Evolutionary conservation across 2,888 invertebrate species (phyloP), one percentile per base, ranked within the genome.

Genomic region (Creontiades dilutus): DNA sequence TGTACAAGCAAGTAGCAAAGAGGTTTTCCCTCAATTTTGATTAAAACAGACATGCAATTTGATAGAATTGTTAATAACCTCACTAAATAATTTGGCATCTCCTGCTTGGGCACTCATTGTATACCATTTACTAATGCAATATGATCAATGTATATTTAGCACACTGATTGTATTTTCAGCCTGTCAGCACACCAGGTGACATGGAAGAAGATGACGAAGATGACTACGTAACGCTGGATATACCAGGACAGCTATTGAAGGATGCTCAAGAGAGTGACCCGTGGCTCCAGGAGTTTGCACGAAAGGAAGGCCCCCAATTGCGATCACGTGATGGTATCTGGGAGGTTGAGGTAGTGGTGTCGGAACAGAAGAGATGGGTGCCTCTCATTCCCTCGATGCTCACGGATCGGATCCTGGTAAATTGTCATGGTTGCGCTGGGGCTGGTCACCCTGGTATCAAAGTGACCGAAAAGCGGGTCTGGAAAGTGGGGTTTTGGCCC

Each of bases 401-500:
- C 28, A 14, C 13, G 13, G 37, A 46, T 13, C 23, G n/a, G n/a
- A n/a, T 82, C n/a, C 12, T 23, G 28, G 14, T 9, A n/a, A 13
- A 16, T 19, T 19, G 91, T 80, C 92, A 92, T 89, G 90, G 91
- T 57, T 87, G 91, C 37, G 91, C 91, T 4, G 85, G 91, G 9
- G 91, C 91, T 28, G 92, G 92, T n/a, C 93, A 93, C 91, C 91
- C 90, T 68, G 92, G 92, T 23, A 87, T 92, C 23, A 90, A 92
- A n/a, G 92, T 92, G 90, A 93, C 93, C 0, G 89, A 90, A 9
- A 90, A 89, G 19, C 90, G 85, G 28, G 91, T 93, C n/a, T 85
- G 90, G 91, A 85, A 91, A 90, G 90, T 91, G 19, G 93, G 92
- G 90, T 91, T 92, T 88, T 93, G 93, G 93, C 88, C 89, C 23